Conservation (phyloP, 2,113 vertebrate genomes). For the Jacana jacana region DNA sequence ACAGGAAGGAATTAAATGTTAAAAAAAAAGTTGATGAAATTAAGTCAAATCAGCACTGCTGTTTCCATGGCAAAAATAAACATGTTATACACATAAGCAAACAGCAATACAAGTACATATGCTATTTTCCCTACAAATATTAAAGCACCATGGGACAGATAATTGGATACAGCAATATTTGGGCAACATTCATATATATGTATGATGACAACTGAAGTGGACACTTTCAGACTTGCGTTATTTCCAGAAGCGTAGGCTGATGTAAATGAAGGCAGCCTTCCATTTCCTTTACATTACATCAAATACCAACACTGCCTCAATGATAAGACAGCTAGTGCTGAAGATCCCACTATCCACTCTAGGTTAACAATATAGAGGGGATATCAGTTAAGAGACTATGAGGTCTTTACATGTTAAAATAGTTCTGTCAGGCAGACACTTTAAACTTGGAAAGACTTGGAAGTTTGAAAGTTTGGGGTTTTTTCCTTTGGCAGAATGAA, state of each 20-base stretch:
- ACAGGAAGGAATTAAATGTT: neutral
- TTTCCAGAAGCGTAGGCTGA: neutral
- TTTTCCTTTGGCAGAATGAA: neutral
- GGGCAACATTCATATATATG: accelerated
- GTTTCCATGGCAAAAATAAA: neutral
- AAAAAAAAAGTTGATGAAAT: neutral
- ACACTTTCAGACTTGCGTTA: neutral
- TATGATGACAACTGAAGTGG: neutral
- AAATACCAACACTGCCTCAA: neutral
- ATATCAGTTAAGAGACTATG: neutral
- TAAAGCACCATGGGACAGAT: neutral
- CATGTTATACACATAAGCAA: neutral
- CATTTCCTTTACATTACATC: neutral
- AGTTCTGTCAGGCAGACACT: neutral
- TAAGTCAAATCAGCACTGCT: neutral
- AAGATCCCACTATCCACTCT: neutral
- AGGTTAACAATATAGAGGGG: neutral
- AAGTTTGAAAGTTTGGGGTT: neutral
- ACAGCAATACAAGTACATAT: neutral
- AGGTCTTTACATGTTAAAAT: neutral
- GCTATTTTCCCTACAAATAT: neutral
- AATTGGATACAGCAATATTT: neutral
- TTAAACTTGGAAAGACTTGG: neutral
- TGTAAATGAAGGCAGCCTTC: neutral
- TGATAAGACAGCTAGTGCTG: neutral